Evolutionary conservation across 2,113 vertebrate genomes (phyloP), one percentile per base, ranked within the genome.

Genomic region (Cyanistes caeruleus): DNA sequence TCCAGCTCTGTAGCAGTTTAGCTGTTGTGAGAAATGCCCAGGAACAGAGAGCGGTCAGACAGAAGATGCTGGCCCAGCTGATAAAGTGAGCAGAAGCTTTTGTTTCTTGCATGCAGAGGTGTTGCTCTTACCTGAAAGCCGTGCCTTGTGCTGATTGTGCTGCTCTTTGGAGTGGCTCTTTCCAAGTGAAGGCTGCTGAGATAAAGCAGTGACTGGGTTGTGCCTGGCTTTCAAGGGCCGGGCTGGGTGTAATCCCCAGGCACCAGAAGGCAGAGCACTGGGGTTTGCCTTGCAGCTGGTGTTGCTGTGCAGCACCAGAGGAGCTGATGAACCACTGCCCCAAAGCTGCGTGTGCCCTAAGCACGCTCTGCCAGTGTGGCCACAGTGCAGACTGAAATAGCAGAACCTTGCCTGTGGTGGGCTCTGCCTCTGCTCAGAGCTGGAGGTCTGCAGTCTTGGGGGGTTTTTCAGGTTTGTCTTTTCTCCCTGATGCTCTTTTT

Each of bases 401-500:
- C 23, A 68, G 37, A 68, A 73, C 13, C 20, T 43, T 60, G 33
- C 39, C 16, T 19, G 0, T 28, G 51, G 24, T 4, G n/a, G 18
- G 69, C 27, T 56, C 11, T 35, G 5, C 17, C 53, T 68, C 49
- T n/a, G 27, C 73, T 81, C 31, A 41, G 46, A 69, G 64, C 46
- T 31, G 46, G 49, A 55, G 4, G 8, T 0, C 1, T 52, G 51
- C 60, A 41, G 13, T 15, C n/a, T 28, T 2, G 1, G 23, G 22
- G 6, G 1, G 2, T 6, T 35, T 41, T 13, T 6, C 6, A 22
- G 25, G 30, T 22, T 75, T 53, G 68, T 53, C 28, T 68, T 53
- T 23, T 11, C 21, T 33, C 43, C 35, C 13, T 59, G 1, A 1
- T 83, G 33, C 15, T 25, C 37, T 90, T 80, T 35, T 24, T n/a